phyloP scores from a whole-genome alignment of 2,797 vertebrate genomes.

The Cetoscarus ocellatus region DNA sequence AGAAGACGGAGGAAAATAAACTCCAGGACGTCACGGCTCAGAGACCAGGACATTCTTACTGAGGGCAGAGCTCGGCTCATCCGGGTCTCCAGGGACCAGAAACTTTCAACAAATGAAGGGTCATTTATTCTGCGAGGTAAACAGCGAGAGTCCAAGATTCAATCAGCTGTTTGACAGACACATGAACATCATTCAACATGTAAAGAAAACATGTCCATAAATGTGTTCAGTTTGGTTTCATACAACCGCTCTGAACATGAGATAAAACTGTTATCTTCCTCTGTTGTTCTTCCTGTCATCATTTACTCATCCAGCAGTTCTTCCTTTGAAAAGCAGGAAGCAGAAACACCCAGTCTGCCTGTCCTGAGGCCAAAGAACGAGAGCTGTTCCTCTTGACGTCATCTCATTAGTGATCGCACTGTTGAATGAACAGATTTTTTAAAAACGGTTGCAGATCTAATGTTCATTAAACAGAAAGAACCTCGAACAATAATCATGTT shows the following conservation, averaged over 20 bases:
- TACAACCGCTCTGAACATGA: slow-evolving; percentile 19
- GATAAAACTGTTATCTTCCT: slow-evolving; percentile 25
- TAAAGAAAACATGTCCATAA: background rate
- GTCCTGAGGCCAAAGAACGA: background rate
- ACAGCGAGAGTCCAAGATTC: slow-evolving; percentile 23
- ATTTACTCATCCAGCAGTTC: slow-evolving; percentile 33
- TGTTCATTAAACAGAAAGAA: too few relatives aligned
- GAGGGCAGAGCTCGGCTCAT: slow-evolving; percentile 50
- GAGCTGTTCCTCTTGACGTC: too few relatives aligned
- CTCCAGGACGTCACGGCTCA: slow-evolving; percentile 43
- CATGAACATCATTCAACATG: background rate
- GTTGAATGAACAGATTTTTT: too few relatives aligned
- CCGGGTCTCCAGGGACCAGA: slow-evolving; percentile 42
- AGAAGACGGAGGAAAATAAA: slow-evolving; percentile 7
- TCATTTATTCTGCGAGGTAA: slow-evolving; percentile 54
- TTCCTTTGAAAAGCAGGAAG: slow-evolving; percentile 45
- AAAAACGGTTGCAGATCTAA: too few relatives aligned
- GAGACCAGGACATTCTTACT: slow-evolving; percentile 57
- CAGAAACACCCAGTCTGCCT: slow-evolving; percentile 24
- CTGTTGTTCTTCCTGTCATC: slow-evolving; percentile 29
- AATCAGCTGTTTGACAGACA: slow-evolving; percentile 3
- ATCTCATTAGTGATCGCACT: too few relatives aligned
- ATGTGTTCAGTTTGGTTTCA: background rate
- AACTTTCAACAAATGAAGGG: slow-evolving; percentile 31
- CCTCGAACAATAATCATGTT: too few relatives aligned